Evolutionary conservation across 1,140 invertebrate species (phyloP), one percentile per base, ranked within the genome.

Genomic region (Aphaenogaster floridana): DNA sequence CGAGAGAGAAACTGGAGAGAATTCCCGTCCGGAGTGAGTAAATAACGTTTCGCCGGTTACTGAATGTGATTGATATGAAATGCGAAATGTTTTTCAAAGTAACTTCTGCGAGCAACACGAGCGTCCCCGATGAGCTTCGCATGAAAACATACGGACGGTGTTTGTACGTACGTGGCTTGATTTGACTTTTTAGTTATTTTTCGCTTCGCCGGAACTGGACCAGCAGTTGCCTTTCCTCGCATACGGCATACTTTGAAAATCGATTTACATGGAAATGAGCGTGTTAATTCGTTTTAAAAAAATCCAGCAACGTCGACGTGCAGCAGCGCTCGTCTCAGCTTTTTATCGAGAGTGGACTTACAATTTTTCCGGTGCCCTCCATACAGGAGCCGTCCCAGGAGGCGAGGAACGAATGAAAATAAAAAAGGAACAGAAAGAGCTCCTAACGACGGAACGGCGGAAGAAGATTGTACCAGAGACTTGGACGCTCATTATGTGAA

Each of bases 181-280:
- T 69, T 71, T 57, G 28, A 81, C 7, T 45, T 57, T 28, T 50
- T 50, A 28, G 42, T 76, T 42, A 28, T 74, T 74, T 50, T 42
- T 17, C 34, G 7, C 28, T 36, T 59, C 28, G 69, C 28, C 69
- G 74, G 69, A 7, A 61, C 11, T 34, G 34, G 11, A 34, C 15
- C 61, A 61, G 36, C 11, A 36, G 11, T 34, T 21, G 48, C 8
- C 52, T 34, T 50, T 76, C 45, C 39, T 74, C 68, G 48, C 50
- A 45, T 34, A 77, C 54, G 59, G 45, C 61, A 28, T 50, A 84
- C 54, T 72, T 84, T 84, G 54, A 76, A 76, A 84, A 84, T 84
- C 80, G 80, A 84, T 84, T 84, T 76, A 63, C 57, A 76, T 84
- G 54, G 54, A 84, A 84, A 84, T 72, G 71, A 84, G 36, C 80